phyloP scores from a whole-genome alignment of 2,113 vertebrate species.

The Entelurus aequoreus region DNA sequence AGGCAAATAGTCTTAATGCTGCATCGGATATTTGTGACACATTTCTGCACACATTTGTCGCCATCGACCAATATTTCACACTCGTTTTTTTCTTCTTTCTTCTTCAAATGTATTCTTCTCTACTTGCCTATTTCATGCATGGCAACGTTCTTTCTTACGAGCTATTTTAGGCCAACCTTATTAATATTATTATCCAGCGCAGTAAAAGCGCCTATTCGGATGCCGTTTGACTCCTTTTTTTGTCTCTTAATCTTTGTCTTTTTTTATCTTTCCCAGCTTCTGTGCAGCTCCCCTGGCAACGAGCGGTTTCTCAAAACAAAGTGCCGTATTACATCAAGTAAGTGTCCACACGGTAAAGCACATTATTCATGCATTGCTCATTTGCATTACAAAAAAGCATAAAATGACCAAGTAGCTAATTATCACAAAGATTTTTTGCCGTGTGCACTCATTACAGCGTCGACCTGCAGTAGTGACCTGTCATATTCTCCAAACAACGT shows the following conservation, averaged over 20 bases:
- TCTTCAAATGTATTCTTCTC: background rate
- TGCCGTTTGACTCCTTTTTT: conserved; percentile 10
- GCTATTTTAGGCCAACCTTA: conserved; percentile 36
- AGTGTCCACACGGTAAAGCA: conserved; percentile 56
- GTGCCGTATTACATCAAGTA: conserved; percentile 96
- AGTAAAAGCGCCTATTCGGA: conserved; percentile 31
- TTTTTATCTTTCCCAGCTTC: conserved; percentile 74
- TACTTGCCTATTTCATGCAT: conserved; percentile 25
- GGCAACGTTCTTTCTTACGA: conserved; percentile 9
- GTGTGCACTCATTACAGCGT: background rate
- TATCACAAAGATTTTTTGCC: background rate
- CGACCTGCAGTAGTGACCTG: conserved; percentile 11
- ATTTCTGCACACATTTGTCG: conserved; percentile 13
- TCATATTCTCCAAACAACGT: conserved; percentile 5
- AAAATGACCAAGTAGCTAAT: conserved; percentile 13
- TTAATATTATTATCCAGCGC: conserved; percentile 15
- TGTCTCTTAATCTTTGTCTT: conserved; percentile 15
- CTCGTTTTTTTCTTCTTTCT: background rate
- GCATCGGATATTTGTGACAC: conserved; percentile 2
- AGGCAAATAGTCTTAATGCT: conserved; percentile 20
- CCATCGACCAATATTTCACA: background rate
- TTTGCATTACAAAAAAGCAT: conserved; percentile 3
- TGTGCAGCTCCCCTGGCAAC: conserved; percentile 79
- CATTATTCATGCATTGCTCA: background rate
- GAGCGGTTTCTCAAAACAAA: conserved; percentile 88